A percentile compares a stretch with the other conserved stretches of the same genome.
phyloP scores from a whole-genome alignment of 2,113 vertebrate genomes.

The Elephantulus edwardii region DNA sequence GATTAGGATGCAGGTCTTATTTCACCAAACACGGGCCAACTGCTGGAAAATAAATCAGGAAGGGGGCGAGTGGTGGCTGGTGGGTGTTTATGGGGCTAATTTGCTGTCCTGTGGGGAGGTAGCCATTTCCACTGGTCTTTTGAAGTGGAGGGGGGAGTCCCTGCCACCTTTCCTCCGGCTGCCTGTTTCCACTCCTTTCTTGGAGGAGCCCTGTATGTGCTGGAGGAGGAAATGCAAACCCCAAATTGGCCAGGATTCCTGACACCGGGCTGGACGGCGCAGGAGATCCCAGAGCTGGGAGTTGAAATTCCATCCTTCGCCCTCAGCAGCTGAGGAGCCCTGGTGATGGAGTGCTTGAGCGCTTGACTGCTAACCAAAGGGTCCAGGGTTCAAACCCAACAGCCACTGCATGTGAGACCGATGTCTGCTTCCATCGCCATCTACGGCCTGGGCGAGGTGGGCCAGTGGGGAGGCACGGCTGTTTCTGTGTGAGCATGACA shows the following conservation, averaged over 20 bases:
- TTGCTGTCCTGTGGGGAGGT: slow-evolving; percentile 6
- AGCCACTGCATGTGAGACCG: neutral
- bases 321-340: neutral
- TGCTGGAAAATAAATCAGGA: slow-evolving; percentile 30
- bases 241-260: neutral
- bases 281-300: neutral
- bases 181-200: neutral
- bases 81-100: slow-evolving; percentile 4
- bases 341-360: neutral
- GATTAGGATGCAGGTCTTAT: slow-evolving; percentile 7
- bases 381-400: neutral
- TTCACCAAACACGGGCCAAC: neutral
- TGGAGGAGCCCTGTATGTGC: neutral
- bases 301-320: neutral
- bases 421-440: neutral
- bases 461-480: neutral
- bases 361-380: neutral
- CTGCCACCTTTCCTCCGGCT: neutral
- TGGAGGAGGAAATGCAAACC: neutral
- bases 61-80: neutral
- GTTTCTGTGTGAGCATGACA: neutral
- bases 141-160: neutral
- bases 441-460: neutral
- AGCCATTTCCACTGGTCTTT: neutral
- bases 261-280: neutral